Evolutionary conservation across 2,888 invertebrate genomes (phyloP).

Genomic region (Leucophenga montana): DNA sequence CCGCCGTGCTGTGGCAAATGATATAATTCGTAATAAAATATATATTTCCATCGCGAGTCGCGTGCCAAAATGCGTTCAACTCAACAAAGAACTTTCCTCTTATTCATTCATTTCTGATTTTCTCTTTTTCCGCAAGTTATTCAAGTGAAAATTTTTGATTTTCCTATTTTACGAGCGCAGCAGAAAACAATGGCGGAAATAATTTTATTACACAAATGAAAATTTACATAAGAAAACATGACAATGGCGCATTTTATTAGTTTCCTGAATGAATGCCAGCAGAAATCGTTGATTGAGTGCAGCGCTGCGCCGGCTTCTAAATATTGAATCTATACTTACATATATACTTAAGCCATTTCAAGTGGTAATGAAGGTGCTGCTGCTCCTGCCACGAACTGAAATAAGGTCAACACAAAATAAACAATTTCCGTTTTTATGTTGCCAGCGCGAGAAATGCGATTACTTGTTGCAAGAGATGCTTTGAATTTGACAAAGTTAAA

Average conservation of each 20-base stretch:
- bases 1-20: constrained; percentile 1
- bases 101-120: background rate
- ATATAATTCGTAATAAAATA: constrained; percentile 24
- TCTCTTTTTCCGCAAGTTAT: constrained; percentile 18
- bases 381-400: constrained; percentile 20
- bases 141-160: constrained; percentile 46
- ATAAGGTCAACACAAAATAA: background rate
- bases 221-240: constrained; percentile 59
- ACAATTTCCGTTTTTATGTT: background rate
- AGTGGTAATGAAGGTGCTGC: constrained; percentile 49
- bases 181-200: constrained; percentile 57
- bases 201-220: constrained; percentile 54
- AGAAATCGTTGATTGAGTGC: constrained; percentile 33
- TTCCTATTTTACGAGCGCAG: constrained; percentile 37
- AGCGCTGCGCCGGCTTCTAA: background rate
- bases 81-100: background rate
- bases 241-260: constrained; percentile 49
- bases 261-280: constrained; percentile 19
- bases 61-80: constrained; percentile 44
- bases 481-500: constrained; percentile 25
- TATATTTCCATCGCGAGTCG: constrained; percentile 30
- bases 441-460: background rate
- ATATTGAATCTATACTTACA: constrained; percentile 12
- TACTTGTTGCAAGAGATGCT: constrained; percentile 3
- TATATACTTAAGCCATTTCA: constrained; percentile 40